Evolutionary conservation across 2,888 invertebrate genomes (phyloP), one percentile per base, ranked within the genome.

Genomic region (Nemotelus pantherinus): DNA sequence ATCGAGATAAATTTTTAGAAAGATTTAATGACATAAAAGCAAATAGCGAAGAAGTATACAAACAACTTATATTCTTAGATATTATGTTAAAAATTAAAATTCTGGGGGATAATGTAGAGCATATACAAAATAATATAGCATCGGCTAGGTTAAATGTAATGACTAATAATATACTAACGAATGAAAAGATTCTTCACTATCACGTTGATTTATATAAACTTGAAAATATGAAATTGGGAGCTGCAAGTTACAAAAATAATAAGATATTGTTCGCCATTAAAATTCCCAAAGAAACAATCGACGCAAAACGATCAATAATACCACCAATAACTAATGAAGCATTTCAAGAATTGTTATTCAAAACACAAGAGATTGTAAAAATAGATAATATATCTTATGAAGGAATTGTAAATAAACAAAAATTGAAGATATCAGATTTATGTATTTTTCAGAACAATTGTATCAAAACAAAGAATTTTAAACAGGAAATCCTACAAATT

Each of bases 181-280:
- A 41, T 48, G 55, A 78, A 39, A 76, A 78, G 64, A 76, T 78
- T 45, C 3, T 43, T 10, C 43, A 76, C 60, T 78, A 76, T 50
- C 43, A 78, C 41, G 60, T 78, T 9, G 78, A 78, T 55, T 5
- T 74, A 41, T 63, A 4, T 78, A 68, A 65, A 58, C 47, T 78
- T 2, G 48, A 74, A 75, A 76, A 74, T 25, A 60, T 78, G 10
- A 78, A 74, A 48, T 58, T 78, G 4, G 77, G 77, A 67, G 50
- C 68, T 41, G 65, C 68, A n/a, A 68, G 41, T 25, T 65, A 75
- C 50, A 41, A 78, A n/a, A 50, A 76, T 53, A 53, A 53, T 60
- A 78, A 78, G 60, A 78, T 78, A 25, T 25, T 76, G 3, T 78
- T 78, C 55, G 70, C 57, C 6, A 60, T 78, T 45, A 75, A 68